phyloP scores from a whole-genome alignment of 2,797 vertebrate genomes.

The Poecile montanus region DNA sequence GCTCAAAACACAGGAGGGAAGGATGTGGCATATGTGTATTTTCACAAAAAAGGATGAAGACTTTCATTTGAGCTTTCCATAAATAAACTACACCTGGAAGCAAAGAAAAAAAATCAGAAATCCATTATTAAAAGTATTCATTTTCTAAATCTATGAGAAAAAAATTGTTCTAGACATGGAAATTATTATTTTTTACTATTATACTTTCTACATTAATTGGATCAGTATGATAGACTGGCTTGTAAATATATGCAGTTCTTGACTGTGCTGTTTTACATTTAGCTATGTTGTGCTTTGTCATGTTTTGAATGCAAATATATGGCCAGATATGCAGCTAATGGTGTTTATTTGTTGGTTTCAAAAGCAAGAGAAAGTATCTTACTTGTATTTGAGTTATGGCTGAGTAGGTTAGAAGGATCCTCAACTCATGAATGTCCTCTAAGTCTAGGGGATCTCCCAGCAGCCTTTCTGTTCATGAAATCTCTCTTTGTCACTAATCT shows the following conservation, averaged over 20 bases:
- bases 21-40: not conserved
- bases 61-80: not conserved
- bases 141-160: conserved; percentile 6
- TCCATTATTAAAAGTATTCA: not conserved
- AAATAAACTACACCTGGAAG: not conserved
- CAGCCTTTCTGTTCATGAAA: conserved; percentile 33
- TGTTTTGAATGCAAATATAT: conserved; percentile 1
- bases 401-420: not conserved
- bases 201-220: not conserved
- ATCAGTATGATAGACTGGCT: not conserved
- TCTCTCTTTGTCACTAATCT: conserved; percentile 71
- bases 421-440: not conserved
- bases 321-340: conserved; percentile 14
- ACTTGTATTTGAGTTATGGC: not conserved
- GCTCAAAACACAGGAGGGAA: not conserved
- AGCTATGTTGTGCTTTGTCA: not conserved
- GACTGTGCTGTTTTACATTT: not conserved
- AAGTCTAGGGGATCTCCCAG: not conserved
- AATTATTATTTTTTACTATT: not conserved
- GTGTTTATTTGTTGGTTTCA: not conserved
- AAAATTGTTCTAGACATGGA: not conserved
- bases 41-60: not conserved
- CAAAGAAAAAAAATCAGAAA: not conserved
- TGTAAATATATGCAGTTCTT: conserved; percentile 5
- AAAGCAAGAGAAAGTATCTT: conserved; percentile 25